Evolutionary conservation across 92 coral and sea anemone genomes (phyloP).

Genomic region (Palythoa caribaeorum): DNA sequence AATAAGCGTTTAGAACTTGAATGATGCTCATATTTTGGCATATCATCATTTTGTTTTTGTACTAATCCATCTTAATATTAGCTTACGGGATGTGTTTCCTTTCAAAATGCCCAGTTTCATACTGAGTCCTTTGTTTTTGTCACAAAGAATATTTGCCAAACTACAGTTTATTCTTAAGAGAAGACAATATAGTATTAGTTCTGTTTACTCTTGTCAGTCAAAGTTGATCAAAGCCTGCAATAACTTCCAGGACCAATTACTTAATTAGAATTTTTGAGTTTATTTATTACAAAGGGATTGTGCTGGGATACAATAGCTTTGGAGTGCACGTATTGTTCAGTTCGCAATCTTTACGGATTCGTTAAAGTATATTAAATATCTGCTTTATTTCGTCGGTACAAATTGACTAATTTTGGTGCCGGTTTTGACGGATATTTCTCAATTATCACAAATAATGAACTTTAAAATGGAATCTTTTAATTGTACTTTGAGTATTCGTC

Average conservation of each 20-base stretch:
- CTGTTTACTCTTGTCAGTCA: slow-evolving; percentile 17
- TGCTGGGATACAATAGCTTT: neutral
- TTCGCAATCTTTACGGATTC: neutral
- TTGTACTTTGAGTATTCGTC: neutral
- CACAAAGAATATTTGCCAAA: slow-evolving; percentile 36
- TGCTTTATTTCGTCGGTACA: slow-evolving; percentile 18
- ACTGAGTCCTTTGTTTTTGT: neutral
- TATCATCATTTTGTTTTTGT: neutral
- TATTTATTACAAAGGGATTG: slow-evolving; percentile 13
- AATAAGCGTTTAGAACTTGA: slow-evolving; percentile 14
- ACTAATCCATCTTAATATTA: slow-evolving; percentile 16
- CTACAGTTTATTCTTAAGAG: slow-evolving; percentile 13
- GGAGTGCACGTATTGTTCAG: neutral
- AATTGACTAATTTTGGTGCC: slow-evolving; percentile 15
- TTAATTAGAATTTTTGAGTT: slow-evolving; percentile 33
- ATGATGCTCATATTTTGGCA: slow-evolving; percentile 6
- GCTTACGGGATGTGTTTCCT: neutral
- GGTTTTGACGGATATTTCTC: slow-evolving; percentile 43
- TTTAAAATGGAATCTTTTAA: slow-evolving; percentile 32
- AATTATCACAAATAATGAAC: slow-evolving; percentile 28
- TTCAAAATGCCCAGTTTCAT: slow-evolving; percentile 6
- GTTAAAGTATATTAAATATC: slow-evolving; percentile 32
- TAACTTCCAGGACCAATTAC: slow-evolving; percentile 34
- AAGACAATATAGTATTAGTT: slow-evolving; percentile 6
- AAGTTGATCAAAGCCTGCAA: slow-evolving; percentile 20